These are phyloP conservation scores for Phania funesta DNA, from an alignment of 2,888 invertebrate genomes.

Conservation along the genomic window DNA sequence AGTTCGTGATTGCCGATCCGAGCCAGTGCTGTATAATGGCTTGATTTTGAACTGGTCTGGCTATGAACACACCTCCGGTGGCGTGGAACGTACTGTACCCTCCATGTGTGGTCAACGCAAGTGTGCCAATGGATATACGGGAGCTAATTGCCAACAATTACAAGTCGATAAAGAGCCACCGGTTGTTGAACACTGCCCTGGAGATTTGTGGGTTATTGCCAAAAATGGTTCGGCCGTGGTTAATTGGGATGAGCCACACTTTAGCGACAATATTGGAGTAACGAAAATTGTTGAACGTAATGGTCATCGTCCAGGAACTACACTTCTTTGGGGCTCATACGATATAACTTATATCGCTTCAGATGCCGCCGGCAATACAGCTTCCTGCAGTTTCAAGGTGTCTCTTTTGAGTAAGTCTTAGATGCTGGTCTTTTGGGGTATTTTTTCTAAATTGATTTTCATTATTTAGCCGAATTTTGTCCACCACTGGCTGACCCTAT, in stretches of 20 bases:
- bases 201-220: conserved; percentile 96
- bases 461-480: conserved; percentile 90
- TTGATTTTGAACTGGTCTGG: conserved; percentile 95
- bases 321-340: conserved; percentile 94
- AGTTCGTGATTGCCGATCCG: conserved; percentile 94
- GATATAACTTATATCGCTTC: conserved; percentile 96
- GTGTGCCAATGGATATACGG: conserved; percentile 93
- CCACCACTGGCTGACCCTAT: conserved; percentile 93
- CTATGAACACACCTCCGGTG: conserved; percentile 92
- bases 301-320: conserved; percentile 93
- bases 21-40: conserved; percentile 92
- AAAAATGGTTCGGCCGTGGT: conserved; percentile 95
- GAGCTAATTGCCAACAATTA: conserved; percentile 91
- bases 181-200: conserved; percentile 93
- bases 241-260: conserved; percentile 94
- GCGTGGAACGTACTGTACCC: conserved; percentile 94
- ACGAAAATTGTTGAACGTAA: conserved; percentile 90
- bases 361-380: conserved; percentile 95
- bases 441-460: not conserved
- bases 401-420: conserved; percentile 89
- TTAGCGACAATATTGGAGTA: conserved; percentile 93
- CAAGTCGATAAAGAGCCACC: conserved; percentile 93
- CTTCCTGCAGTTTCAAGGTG: conserved; percentile 94
- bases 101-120: conserved; percentile 94
- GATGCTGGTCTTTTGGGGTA: not conserved